phyloP scores from a whole-genome alignment of 2,888 invertebrate genomes.

The Hemicrepidius hirtus region DNA sequence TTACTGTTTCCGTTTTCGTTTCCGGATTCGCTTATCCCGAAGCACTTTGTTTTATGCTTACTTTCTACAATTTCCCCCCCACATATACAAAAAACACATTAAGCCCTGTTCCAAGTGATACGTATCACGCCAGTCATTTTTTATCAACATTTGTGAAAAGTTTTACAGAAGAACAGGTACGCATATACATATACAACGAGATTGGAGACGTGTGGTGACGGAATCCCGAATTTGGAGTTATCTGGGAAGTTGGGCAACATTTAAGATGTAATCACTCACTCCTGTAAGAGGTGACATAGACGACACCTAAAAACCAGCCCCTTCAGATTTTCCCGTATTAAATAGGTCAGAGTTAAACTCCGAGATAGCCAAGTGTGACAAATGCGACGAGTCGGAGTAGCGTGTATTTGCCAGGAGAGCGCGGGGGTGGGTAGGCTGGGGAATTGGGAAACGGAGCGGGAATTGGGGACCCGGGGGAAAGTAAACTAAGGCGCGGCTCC shows the following conservation, averaged over 20 bases:
- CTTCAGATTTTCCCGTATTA: conserved; percentile 53
- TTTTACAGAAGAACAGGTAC: conserved; percentile 38
- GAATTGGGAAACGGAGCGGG: conserved; percentile 53
- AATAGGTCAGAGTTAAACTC: conserved; percentile 57
- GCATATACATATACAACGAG: conserved; percentile 30
- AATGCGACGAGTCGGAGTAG: conserved; percentile 54
- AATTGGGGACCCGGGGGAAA: conserved; percentile 53
- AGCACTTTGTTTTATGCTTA: conserved; percentile 2
- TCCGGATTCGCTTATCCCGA: conserved; percentile 4
- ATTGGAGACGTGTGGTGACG: conserved; percentile 17
- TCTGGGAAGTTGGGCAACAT: conserved; percentile 34
- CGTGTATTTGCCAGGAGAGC: conserved; percentile 51
- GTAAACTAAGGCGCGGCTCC: conserved; percentile 55
- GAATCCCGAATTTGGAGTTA: conserved; percentile 20
- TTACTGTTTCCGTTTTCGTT: not conserved
- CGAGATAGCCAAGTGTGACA: conserved; percentile 56
- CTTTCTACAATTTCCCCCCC: not conserved
- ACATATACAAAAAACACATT: not conserved
- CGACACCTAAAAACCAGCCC: conserved; percentile 51
- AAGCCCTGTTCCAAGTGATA: not conserved
- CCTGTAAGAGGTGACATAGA: conserved; percentile 42
- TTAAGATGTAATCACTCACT: conserved; percentile 51
- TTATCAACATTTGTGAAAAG: conserved; percentile 42
- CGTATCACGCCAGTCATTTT: not conserved
- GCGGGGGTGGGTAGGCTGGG: conserved; percentile 35